Conservation (phyloP, 1,140 invertebrate species). For the Leucophenga varia region DNA sequence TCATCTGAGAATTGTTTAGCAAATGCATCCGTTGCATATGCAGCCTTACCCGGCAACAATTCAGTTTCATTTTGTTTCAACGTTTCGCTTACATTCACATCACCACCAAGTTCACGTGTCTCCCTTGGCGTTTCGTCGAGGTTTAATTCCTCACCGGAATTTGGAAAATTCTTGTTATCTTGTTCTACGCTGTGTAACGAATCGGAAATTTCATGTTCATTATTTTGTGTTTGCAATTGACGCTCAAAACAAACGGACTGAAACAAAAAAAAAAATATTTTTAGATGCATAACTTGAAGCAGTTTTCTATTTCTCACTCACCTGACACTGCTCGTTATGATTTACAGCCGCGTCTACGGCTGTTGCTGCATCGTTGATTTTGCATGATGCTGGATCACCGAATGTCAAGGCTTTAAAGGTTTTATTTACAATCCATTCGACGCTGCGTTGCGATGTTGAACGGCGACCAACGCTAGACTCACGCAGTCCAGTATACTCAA, state of each 20-base stretch:
- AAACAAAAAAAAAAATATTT: neutral
- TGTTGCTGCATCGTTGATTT: constrained; percentile 24
- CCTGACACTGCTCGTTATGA: constrained; percentile 48
- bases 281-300: too few relatives aligned
- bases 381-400: constrained; percentile 41
- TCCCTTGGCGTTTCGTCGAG: neutral
- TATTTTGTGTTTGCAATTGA: too few relatives aligned
- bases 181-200: neutral
- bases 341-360: constrained; percentile 9
- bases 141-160: neutral
- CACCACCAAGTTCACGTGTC: too few relatives aligned
- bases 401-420: constrained; percentile 28
- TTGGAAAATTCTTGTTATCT: too few relatives aligned
- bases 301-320: constrained; percentile 4
- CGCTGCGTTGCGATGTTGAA: constrained; percentile 30
- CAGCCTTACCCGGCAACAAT: constrained; percentile 31
- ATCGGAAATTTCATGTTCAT: constrained; percentile 17
- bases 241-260: constrained; percentile 47
- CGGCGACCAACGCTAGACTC: constrained; percentile 41
- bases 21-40: constrained; percentile 27
- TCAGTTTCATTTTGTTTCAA: constrained; percentile 25
- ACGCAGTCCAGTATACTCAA: constrained; percentile 32
- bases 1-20: constrained; percentile 31
- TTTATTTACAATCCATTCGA: constrained; percentile 37
- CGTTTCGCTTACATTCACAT: too few relatives aligned